Evolutionary conservation across 2,888 invertebrate species (phyloP), one percentile per base, ranked within the genome.

Genomic region (Brachyptera putata): DNA sequence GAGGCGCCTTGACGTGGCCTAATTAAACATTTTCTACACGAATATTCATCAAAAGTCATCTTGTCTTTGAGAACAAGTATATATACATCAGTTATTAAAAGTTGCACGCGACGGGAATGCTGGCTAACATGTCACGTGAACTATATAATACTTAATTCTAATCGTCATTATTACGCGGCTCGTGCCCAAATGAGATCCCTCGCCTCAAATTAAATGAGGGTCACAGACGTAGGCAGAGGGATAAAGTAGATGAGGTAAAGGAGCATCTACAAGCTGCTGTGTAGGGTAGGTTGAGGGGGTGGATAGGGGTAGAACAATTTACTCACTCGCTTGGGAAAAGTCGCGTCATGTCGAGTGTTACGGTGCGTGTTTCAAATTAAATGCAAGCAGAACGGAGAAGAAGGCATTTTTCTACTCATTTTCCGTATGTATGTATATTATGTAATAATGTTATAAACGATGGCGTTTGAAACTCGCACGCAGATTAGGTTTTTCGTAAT

Each of bases 301-400:
- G 55, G 55, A 13, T 34, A 26, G 13, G 5, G 30, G 30, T 7
- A 30, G 7, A 11, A 7, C 30, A 7, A 11, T 30, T 30, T 11
- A 30, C 5, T 30, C n/a, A 21, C 13, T 3, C 25, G 48, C 22
- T 24, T 34, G 24, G 34, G n/a, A 21, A 26, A 16, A 5, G 22
- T 34, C 26, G 49, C 58, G 37, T 58, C 58, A 37, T 39, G 50
- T 48, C 22, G 24, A 18, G 41, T 41, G 50, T 59, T 59, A 39
- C 39, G 41, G 53, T 18, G 13, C 41, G 26, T 41, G 59, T 53
- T 59, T 50, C 16, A 50, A 49, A 58, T 58, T 39, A 59, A 41
- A 59, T 59, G 37, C 22, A 49, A 37, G 13, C 25, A 30, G 25
- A 36, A 41, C 4, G 24, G 14, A 59, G 36, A 24, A 43, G 34